A percentile compares a stretch with the other conserved stretches of the same genome.
Evolutionary conservation across 2,113 vertebrate species (phyloP).

Genomic region (Bubo scandiacus): DNA sequence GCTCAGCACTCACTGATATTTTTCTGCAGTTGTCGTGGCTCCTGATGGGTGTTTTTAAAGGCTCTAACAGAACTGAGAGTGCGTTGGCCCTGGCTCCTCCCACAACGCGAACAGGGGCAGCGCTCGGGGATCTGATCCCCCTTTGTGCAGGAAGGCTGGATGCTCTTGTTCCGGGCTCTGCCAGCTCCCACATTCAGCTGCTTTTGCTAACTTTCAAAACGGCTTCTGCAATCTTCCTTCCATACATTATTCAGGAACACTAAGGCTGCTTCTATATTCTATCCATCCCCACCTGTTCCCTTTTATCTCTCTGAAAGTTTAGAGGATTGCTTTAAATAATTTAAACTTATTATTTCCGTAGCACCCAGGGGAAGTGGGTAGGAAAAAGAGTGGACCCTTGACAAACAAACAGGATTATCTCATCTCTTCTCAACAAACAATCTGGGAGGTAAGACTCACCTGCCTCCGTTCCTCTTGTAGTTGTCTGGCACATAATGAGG

Average conservation of each 20-base stretch:
- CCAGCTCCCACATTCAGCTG: background rate
- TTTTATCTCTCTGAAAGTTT: background rate
- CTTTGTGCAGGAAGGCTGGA: background rate
- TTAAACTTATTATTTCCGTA: background rate
- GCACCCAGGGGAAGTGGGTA: background rate
- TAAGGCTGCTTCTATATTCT: background rate
- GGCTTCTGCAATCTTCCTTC: background rate
- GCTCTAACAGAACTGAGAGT: background rate
- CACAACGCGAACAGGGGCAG: rapidly evolving
- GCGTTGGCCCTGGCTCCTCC: background rate
- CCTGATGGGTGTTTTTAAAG: background rate
- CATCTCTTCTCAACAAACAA: background rate
- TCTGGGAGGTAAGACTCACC: constrained; percentile 68
- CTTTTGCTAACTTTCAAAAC: background rate
- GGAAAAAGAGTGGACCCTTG: background rate
- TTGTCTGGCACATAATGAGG: constrained; percentile 98
- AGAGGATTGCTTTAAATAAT: background rate
- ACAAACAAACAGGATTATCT: background rate
- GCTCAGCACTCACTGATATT: background rate
- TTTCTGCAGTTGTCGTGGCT: background rate
- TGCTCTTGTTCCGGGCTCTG: background rate
- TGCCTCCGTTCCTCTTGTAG: constrained; percentile 96
- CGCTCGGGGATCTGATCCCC: background rate
- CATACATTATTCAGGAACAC: background rate
- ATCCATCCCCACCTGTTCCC: background rate